Evolutionary conservation across 2,888 invertebrate genomes (phyloP), one percentile per base, ranked within the genome.

Genomic region (Diplolepis rosae): DNA sequence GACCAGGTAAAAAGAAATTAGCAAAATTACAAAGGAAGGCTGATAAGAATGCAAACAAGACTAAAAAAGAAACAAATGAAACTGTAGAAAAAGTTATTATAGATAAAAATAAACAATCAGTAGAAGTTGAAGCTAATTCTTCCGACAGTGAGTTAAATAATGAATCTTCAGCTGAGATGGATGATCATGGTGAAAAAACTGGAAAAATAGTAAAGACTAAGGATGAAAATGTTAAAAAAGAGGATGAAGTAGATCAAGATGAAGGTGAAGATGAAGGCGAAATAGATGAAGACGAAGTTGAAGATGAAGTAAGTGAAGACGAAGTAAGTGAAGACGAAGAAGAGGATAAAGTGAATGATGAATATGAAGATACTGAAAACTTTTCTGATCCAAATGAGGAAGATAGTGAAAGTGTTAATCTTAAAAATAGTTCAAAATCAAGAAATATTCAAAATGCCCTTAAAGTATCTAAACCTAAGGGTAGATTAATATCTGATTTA

Each of bases 1-100:
- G 77, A 28, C 79, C 80, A 9, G 79, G 79, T 3, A 77, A 74
- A 50, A 77, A 78, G 70, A 81, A 80, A 70, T 68, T 67, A 35
- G 54, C 65, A 2, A 80, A 78, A 42, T 56, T 77, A 15, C 68
- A 77, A 69, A 69, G 24, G 70, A 78, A 54, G 66, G 71, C 7
- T 74, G 71, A 45, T 66, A 76, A 67, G 66, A 72, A 18, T 66
- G 68, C 61, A 65, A n/a, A 45, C 51, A 35, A 35, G 11, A 56
- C 15, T 11, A 42, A 66, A 54, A 15, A 39, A 24, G 15, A 22
- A 35, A 30, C 15, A 48, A 65, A 35, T 18, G 7, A 51, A n/a
- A 27, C 45, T 48, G 45, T 52, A 27, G 32, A 18, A n/a, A 45
- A 50, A 24, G 45, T 24, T 0, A 30, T 28, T 28, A 6, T 30